Conservation (phyloP, 2,113 vertebrate genomes). For the Struthidea cinerea region DNA sequence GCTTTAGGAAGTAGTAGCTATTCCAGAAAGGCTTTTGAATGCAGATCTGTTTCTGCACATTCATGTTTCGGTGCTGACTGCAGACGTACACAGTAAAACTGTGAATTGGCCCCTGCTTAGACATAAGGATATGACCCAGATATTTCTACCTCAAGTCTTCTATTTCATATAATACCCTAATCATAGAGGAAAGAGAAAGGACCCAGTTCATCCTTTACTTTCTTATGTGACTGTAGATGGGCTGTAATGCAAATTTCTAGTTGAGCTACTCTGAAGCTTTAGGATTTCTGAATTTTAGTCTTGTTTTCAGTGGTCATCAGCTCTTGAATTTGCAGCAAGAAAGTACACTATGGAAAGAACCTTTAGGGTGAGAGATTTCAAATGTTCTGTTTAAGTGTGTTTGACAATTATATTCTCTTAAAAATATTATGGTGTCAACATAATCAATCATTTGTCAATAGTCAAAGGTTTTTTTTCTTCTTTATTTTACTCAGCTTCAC, state of each 20-base stretch:
- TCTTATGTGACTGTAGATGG: background rate
- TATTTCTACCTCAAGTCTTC: background rate
- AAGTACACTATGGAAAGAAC: background rate
- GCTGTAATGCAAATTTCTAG: background rate
- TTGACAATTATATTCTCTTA: background rate
- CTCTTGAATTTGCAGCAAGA: background rate
- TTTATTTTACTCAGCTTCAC: conserved; percentile 26
- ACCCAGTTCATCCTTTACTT: background rate
- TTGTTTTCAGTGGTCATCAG: background rate
- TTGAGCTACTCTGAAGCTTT: background rate
- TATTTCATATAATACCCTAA: background rate
- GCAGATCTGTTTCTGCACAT: background rate
- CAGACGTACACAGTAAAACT: background rate
- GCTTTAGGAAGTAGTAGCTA: background rate
- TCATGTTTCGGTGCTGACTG: background rate
- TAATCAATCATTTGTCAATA: background rate
- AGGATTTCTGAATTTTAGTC: background rate
- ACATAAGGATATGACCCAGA: background rate
- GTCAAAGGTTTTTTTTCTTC: background rate
- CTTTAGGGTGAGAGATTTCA: background rate
- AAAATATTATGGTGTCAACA: background rate
- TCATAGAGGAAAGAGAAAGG: background rate
- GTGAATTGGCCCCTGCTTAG: background rate
- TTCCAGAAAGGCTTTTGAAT: background rate
- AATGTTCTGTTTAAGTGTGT: background rate